Conservation (phyloP, 2,113 vertebrate species). For the Embiotoca jacksoni region DNA sequence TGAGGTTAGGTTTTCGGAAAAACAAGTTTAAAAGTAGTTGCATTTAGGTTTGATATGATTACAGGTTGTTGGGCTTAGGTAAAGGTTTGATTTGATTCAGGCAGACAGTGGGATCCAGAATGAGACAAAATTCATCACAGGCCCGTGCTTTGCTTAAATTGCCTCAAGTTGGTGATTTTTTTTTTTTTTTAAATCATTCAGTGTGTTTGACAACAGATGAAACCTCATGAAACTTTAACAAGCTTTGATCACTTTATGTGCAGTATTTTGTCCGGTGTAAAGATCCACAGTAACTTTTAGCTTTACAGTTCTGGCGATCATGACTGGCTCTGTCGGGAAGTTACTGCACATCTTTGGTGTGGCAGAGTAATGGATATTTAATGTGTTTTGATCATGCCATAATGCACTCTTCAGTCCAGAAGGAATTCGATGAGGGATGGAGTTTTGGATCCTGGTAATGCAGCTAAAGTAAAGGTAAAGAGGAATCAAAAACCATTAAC, state of each 20-base stretch:
- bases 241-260: conserved; percentile 4
- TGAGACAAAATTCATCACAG: background rate
- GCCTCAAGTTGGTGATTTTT: background rate
- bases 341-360: background rate
- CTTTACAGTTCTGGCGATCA: background rate
- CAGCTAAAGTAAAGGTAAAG: conserved; percentile 24
- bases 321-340: background rate
- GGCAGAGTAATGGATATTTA: conserved; percentile 43
- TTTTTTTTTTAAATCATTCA: background rate
- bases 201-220: too few species aligned
- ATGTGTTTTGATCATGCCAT: conserved; percentile 34
- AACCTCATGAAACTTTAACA: background rate
- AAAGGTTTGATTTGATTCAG: conserved; percentile 24
- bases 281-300: background rate
- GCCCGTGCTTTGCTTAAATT: background rate
- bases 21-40: conserved; percentile 34
- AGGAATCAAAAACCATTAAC: conserved; percentile 43
- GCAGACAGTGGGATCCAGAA: conserved; percentile 6
- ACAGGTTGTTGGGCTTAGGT: conserved; percentile 38
- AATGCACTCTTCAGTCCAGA: conserved; percentile 23
- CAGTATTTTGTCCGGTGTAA: background rate
- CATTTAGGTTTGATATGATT: conserved; percentile 33
- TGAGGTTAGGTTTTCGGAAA: conserved; percentile 34
- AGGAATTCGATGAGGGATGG: conserved; percentile 33
- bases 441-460: conserved; percentile 49